Base-by-base conservation (phyloP, 2,113 vertebrate species). In the Platysteira castanea region DNA sequence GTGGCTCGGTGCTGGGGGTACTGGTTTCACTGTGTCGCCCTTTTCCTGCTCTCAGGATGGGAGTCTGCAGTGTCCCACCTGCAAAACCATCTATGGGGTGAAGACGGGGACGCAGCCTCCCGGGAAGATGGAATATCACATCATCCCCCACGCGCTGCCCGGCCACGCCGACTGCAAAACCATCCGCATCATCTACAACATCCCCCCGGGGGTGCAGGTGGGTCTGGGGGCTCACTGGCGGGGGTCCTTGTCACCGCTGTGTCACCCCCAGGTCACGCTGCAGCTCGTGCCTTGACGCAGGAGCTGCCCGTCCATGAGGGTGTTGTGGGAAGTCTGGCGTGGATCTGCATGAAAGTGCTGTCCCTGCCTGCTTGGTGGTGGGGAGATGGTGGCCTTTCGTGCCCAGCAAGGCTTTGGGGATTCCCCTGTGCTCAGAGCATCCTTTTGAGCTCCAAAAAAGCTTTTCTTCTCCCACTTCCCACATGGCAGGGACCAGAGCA, bases 121-220 rank as follows among this genome's bases (percentile, higher is more conserved):
- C 0, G 99, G 99, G 85, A 99, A 99, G 97, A 99, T 99, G 99
- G 99, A 99, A 78, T 99, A 99, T 97, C 99, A 99, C 76, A 97
- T 99, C 94, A 99, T 99, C 92, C 99, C 99, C 13, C 99, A 99
- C 22, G 99, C 99, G 0, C 96, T 99, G 86, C 99, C 99, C 0
- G 99, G 99, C 27, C 98, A 99, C 44, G 98, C 98, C 0, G 99
- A 99, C 97, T 99, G 98, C 97, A 99, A 99, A 94, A 99, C 98
- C 91, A 99, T 99, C 93, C 99, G 99, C 71, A 99, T 99, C 96
- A 99, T 99, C 97, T 99, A 99, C 97, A 99, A 99, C 97, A 99
- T 99, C 74, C 98, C 98, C 3, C 98, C 99, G 0, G 99, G 99
- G 79, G 98, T 99, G 95, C 99, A 99, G 99, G 99, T 99, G 39